Evolutionary conservation across 2,797 vertebrate genomes (phyloP).

Genomic region (Jordanella pulchra): DNA sequence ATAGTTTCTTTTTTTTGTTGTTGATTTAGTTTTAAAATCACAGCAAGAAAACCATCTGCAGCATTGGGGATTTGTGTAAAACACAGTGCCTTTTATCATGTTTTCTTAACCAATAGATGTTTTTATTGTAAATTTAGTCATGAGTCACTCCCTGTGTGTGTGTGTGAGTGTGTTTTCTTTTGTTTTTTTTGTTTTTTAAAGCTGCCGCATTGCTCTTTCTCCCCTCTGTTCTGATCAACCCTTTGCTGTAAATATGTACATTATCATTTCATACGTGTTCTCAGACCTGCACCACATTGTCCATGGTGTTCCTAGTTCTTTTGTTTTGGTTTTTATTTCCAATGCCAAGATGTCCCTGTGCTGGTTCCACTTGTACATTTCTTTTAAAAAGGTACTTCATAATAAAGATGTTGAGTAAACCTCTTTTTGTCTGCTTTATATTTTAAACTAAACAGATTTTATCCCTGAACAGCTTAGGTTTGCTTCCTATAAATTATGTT

Average conservation of each 20-base stretch:
- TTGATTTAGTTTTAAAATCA: constrained; percentile 65
- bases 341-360: constrained; percentile 82
- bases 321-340: constrained; percentile 19
- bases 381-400: constrained; percentile 96
- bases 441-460: neutral
- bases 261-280: constrained; percentile 82
- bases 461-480: neutral
- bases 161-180: constrained; percentile 11
- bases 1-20: constrained; percentile 69
- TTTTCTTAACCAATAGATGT: constrained; percentile 69
- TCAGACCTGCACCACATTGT: constrained; percentile 73
- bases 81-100: constrained; percentile 77
- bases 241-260: constrained; percentile 94
- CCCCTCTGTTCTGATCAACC: constrained; percentile 68
- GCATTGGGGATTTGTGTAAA: constrained; percentile 75
- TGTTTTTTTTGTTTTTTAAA: constrained; percentile 25
- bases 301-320: constrained; percentile 70
- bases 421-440: constrained; percentile 7
- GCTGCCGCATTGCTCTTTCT: constrained; percentile 61
- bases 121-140: constrained; percentile 57
- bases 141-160: constrained; percentile 55
- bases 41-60: constrained; percentile 72
- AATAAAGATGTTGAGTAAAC: constrained; percentile 89
- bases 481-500: neutral
- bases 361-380: constrained; percentile 90